Conservation (phyloP, 1,140 invertebrate species). For the Atopsyche davidsoni region DNA sequence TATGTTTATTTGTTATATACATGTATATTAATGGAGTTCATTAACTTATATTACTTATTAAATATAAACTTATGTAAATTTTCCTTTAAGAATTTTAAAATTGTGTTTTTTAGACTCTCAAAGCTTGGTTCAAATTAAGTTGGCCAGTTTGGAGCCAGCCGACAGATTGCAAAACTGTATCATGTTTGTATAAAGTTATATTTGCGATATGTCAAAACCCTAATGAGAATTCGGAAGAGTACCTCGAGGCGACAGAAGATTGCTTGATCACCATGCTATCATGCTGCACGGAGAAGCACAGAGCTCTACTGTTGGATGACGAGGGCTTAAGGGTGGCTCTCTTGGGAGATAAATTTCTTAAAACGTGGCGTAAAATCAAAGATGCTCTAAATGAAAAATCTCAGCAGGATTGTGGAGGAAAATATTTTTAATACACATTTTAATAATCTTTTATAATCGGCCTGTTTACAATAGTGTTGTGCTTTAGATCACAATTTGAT, state of each 20-base stretch:
- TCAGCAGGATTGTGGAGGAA: no score
- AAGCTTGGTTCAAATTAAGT: conserved; percentile 19
- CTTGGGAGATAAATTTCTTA: conserved; percentile 17
- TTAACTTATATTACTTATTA: no score
- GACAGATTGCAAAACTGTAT: conserved; percentile 12
- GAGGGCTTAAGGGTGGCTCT: conserved; percentile 6
- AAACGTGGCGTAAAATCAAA: conserved; percentile 15
- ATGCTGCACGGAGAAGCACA: conserved; percentile 15
- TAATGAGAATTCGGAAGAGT: conserved; percentile 1
- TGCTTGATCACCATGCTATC: conserved; percentile 15
- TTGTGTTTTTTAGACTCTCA: conserved; percentile 23
- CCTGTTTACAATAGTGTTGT: no score
- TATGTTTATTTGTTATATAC: no score
- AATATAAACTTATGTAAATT: no score
- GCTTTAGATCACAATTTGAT: no score
- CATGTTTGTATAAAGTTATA: conserved; percentile 18
- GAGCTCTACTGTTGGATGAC: conserved; percentile 15
- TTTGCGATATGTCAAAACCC: not conserved
- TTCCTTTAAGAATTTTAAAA: no score
- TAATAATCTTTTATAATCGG: no score
- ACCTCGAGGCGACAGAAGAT: conserved; percentile 2
- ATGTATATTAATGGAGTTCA: no score
- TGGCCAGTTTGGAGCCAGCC: conserved; percentile 21
- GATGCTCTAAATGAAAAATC: no score
- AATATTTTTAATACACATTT: no score